Base-by-base conservation (phyloP, 2,113 vertebrate genomes). In the Muntiacus muntjak region DNA sequence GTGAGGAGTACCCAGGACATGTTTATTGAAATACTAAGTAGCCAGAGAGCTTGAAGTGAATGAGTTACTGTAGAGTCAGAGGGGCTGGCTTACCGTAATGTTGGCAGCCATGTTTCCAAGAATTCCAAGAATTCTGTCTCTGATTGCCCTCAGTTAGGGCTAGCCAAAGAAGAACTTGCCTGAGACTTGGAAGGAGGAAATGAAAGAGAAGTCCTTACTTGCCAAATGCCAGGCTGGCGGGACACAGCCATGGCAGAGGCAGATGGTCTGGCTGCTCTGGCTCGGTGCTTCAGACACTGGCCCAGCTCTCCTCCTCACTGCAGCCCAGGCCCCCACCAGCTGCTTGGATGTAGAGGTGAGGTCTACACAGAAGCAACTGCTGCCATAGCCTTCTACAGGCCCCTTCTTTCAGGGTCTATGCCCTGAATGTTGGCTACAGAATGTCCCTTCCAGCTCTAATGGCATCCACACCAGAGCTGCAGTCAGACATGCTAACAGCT, bases 221-320 rank as follows among this genome's bases (percentile, higher is more conserved):
- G 15, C 16, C 28, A 26, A 57, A 62, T 14, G 26, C 30, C 14
- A 28, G 6, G 7, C 10, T 7, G 21, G 40, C 28, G 17, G 71
- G 25, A 33, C 7, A 15, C 11, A 40, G n/a, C 17, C 15, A 25
- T 10, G 12, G 16, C 14, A 36, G 50, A 30, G 60, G 11, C 16
- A 47, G 57, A 6, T 2, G 0, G 2, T 25, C 25, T 64, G 40
- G 10, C 40, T 15, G 23, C 36, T 76, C 40, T 4, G 7, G 40
- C 71, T 7, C 5, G 0, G 4, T 0, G 0, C 40, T 15, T 76
- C 23, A 76, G 71, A 76, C 36, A 13, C 40, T 26, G 12, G 40
- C 26, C 40, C 43, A 43, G 40, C 6, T 76, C 36, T 87, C 28
- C 52, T 84, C 57, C 26, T 54, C 30, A 3, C 10, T 79, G 52